These are phyloP conservation scores for Carcinoscorpius rotundicauda DNA, from an alignment of 1,140 invertebrate species.

Conservation along the genomic window DNA sequence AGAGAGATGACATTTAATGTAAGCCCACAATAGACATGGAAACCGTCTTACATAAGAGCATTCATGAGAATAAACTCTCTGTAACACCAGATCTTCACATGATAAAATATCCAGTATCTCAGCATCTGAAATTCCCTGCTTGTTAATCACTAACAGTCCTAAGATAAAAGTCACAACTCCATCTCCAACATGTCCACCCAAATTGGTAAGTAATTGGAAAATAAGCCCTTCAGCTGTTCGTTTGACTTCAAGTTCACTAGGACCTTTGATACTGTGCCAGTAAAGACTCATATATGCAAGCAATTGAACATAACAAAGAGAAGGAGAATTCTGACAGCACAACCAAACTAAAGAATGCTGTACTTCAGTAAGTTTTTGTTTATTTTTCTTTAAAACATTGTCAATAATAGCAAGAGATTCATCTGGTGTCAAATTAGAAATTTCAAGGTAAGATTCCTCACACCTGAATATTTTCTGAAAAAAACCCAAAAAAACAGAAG, in stretches of 20 bases:
- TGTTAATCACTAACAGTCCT: slow-evolving; percentile 51
- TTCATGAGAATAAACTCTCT: slow-evolving; percentile 44
- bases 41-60: slow-evolving; percentile 10
- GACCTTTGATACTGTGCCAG: slow-evolving; percentile 6
- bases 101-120: slow-evolving; percentile 61
- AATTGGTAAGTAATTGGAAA: slow-evolving; percentile 11
- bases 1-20: slow-evolving; percentile 11
- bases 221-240: slow-evolving; percentile 13
- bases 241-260: not conserved
- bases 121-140: slow-evolving; percentile 53
- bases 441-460: too few species aligned
- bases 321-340: too few species aligned
- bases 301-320: slow-evolving; percentile 8
- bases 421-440: too few species aligned
- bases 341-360: too few species aligned
- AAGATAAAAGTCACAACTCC: slow-evolving; percentile 30
- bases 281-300: slow-evolving; percentile 6
- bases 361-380: too few species aligned
- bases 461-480: too few species aligned
- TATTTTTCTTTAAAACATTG: too few species aligned
- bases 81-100: slow-evolving; percentile 51
- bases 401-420: too few species aligned
- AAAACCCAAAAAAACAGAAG: too few species aligned
- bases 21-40: slow-evolving; percentile 12
- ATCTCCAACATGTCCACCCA: slow-evolving; percentile 13